Conservation (phyloP, 2,113 vertebrate genomes). For the Poeciliopsis occidentalis region DNA sequence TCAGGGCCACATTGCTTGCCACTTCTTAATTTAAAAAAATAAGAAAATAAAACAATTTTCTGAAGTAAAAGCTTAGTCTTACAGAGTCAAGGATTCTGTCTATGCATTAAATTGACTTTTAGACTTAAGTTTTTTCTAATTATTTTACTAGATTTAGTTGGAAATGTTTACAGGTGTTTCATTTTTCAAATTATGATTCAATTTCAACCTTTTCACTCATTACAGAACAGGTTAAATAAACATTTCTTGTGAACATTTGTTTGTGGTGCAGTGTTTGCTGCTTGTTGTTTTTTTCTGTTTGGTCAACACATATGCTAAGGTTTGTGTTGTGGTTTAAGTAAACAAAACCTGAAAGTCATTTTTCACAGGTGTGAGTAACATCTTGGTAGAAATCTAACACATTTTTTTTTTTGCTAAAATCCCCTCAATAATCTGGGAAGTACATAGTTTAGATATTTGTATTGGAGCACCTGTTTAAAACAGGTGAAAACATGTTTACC, state of each 20-base stretch:
- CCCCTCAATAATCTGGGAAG: constrained; percentile 58
- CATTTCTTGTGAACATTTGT: neutral
- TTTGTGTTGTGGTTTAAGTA: neutral
- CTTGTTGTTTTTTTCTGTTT: neutral
- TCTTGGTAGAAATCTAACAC: neutral
- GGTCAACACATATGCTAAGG: neutral
- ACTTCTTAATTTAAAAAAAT: too few species aligned
- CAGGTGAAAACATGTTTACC: constrained; percentile 12
- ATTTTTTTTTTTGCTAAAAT: constrained; percentile 41
- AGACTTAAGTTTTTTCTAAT: too few species aligned
- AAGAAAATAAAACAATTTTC: too few species aligned
- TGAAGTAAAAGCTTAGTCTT: too few species aligned
- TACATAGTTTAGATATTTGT: constrained; percentile 30
- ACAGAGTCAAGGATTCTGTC: too few species aligned
- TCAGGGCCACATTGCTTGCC: too few species aligned
- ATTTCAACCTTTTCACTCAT: neutral
- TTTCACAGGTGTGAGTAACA: constrained; percentile 24
- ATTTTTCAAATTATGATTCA: neutral
- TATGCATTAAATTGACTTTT: too few species aligned
- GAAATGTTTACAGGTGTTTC: neutral
- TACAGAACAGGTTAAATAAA: constrained; percentile 1
- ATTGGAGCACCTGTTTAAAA: constrained; percentile 34
- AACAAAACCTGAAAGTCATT: neutral
- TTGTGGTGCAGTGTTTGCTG: neutral
- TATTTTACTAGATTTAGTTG: too few species aligned